Evolutionary conservation across 2,113 vertebrate species (phyloP).

Genomic region (Serinus canaria): DNA sequence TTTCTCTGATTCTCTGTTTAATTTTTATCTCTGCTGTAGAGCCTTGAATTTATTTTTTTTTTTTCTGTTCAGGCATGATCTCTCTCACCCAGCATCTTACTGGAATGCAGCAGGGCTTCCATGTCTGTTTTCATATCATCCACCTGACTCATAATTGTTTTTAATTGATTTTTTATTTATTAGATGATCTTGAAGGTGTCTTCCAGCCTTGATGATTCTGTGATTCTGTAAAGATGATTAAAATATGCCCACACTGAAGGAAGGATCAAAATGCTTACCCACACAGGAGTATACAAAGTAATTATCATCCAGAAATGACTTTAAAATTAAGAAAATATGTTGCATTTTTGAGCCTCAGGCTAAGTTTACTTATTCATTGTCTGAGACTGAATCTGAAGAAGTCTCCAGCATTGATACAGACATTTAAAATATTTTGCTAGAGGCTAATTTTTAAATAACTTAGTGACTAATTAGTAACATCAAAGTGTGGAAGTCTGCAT

Average conservation of each 20-base stretch:
- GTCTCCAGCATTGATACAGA: slow-evolving; percentile 10
- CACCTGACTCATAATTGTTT: background rate
- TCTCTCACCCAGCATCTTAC: background rate
- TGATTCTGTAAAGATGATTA: background rate
- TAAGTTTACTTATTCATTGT: slow-evolving; percentile 48
- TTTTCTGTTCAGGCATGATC: background rate
- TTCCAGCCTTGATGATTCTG: background rate
- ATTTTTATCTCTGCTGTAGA: background rate
- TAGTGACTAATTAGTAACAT: background rate
- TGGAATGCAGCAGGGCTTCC: too few species aligned
- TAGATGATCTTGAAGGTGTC: background rate
- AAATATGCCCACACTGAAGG: background rate
- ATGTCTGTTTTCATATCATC: background rate
- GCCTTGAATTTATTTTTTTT: background rate
- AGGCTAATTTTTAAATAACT: slow-evolving; percentile 36
- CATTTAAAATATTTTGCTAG: slow-evolving; percentile 34
- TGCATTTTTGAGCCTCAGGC: slow-evolving; percentile 30
- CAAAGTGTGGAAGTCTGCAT: background rate
- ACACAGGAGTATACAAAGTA: background rate
- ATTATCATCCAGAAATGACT: background rate
- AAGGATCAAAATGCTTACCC: background rate
- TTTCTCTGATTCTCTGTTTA: background rate
- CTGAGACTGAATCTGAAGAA: background rate
- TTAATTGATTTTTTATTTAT: background rate
- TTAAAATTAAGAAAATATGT: slow-evolving; percentile 30